Conservation (phyloP, 2,113 vertebrate genomes). For the Poecilia latipinna region DNA sequence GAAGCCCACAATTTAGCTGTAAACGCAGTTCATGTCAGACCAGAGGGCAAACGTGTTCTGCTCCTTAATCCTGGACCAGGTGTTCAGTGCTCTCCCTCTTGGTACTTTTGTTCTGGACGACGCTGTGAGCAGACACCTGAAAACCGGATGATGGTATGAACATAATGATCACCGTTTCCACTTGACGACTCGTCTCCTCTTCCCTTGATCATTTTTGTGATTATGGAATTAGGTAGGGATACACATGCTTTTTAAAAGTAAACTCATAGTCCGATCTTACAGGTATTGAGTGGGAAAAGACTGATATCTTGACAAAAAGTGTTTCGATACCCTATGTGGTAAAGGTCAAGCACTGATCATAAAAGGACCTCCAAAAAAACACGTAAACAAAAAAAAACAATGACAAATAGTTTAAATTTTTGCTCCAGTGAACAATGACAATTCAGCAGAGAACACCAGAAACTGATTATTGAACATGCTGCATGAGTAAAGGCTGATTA, state of each 20-base stretch:
- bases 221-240: neutral
- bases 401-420: neutral
- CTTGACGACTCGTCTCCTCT: constrained; percentile 7
- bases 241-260: neutral
- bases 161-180: constrained; percentile 43
- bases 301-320: neutral
- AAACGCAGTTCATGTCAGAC: constrained; percentile 66
- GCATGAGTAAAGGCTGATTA: neutral
- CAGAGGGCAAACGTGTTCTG: constrained; percentile 61
- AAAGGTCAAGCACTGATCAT: no score
- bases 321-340: neutral
- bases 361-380: no score
- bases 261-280: neutral
- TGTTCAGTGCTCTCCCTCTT: constrained; percentile 67
- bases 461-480: neutral
- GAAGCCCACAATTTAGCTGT: constrained; percentile 60
- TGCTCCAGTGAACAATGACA: neutral
- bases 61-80: constrained; percentile 76
- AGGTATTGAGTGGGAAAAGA: neutral
- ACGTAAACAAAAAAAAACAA: neutral
- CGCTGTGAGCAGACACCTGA: constrained; percentile 54
- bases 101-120: constrained; percentile 58
- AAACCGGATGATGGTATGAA: constrained; percentile 35
- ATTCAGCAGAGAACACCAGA: neutral
- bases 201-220: neutral